Conservation (phyloP, 2,888 invertebrate genomes). For the Hydrotaea diabolus region DNA sequence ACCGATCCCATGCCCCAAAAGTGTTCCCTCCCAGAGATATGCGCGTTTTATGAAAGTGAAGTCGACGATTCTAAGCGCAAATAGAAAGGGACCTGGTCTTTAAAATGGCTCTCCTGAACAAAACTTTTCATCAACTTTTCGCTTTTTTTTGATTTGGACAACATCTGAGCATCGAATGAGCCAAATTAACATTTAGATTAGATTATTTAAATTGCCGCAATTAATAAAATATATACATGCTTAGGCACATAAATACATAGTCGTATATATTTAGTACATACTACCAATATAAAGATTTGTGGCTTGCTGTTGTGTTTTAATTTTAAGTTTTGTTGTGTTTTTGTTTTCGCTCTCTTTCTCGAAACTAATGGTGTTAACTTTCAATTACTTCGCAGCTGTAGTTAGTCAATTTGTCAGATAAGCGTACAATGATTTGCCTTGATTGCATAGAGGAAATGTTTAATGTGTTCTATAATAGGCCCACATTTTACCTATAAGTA, state of each 20-base stretch:
- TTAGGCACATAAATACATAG: background rate
- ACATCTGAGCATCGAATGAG: no score
- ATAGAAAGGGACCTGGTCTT: no score
- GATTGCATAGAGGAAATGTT: conserved; percentile 14
- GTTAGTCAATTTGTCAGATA: conserved; percentile 31
- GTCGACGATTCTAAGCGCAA: no score
- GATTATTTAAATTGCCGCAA: conserved; percentile 62
- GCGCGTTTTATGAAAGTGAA: no score
- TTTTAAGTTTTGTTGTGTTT: background rate
- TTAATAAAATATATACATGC: conserved; percentile 50
- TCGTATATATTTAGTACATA: background rate
- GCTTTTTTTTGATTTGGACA: no score
- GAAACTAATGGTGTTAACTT: conserved; percentile 49
- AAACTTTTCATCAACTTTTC: no score
- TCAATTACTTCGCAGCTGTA: conserved; percentile 32
- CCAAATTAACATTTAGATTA: conserved; percentile 67
- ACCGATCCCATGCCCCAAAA: no score
- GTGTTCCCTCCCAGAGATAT: no score
- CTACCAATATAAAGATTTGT: background rate
- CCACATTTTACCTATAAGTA: background rate
- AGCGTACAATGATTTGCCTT: conserved; percentile 2
- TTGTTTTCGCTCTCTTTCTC: background rate
- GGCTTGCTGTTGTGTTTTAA: background rate
- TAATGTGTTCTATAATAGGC: conserved; percentile 17
- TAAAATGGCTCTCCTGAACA: no score